Evolutionary conservation across 2,888 invertebrate genomes (phyloP).

Genomic region (Tenodera sinensis): DNA sequence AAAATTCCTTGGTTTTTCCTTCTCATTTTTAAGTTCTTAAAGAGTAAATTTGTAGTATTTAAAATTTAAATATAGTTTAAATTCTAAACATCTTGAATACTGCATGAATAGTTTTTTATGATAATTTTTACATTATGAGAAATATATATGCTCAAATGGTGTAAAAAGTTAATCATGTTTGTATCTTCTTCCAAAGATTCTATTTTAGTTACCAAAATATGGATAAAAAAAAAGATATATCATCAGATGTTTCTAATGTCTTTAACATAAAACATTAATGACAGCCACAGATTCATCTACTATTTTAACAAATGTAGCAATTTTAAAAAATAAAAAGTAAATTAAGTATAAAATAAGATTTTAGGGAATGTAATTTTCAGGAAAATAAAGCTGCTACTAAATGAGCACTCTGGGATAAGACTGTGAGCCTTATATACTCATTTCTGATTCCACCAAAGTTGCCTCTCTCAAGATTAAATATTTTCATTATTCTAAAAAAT

Average conservation of each 20-base stretch:
- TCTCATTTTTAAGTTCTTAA: conserved; percentile 9
- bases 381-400: neutral
- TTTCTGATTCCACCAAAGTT: neutral
- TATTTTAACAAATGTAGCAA: neutral
- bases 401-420: neutral
- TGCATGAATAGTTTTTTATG: neutral
- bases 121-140: conserved; percentile 2
- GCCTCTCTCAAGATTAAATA: neutral
- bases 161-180: neutral
- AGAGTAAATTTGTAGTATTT: conserved; percentile 8
- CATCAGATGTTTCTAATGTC: neutral
- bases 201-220: conserved; percentile 13
- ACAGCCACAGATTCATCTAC: conserved; percentile 2
- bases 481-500: neutral
- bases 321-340: neutral
- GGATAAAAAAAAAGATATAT: neutral
- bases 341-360: conserved; percentile 9
- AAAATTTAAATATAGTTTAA: conserved; percentile 12
- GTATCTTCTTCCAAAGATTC: neutral
- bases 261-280: neutral
- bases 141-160: conserved; percentile 6
- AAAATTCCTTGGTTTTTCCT: neutral
- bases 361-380: conserved; percentile 13
- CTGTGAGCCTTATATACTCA: neutral
- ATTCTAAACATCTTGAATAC: conserved; percentile 16